Conservation (phyloP, 2,113 vertebrate species). For the Axis porcinus region DNA sequence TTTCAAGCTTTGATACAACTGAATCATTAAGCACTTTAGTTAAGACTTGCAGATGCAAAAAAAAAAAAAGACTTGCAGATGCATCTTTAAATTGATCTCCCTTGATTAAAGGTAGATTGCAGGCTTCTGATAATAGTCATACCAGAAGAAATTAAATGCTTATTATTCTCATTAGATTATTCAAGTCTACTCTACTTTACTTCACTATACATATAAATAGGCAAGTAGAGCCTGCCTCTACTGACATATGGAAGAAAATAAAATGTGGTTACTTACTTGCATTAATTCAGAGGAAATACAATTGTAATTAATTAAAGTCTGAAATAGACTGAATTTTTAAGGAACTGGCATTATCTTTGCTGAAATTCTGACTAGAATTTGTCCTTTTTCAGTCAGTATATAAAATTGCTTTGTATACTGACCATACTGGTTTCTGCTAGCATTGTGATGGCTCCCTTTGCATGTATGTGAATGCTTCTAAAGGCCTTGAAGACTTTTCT, state of each 20-base stretch:
- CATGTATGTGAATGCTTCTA: background rate
- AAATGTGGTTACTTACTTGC: background rate
- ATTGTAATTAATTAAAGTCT: slow-evolving; percentile 34
- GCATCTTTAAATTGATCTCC: slow-evolving; percentile 51
- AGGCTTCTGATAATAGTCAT: slow-evolving; percentile 34
- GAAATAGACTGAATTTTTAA: slow-evolving; percentile 21
- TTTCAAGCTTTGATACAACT: slow-evolving; percentile 68
- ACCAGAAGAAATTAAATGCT: slow-evolving; percentile 42
- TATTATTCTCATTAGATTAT: slow-evolving; percentile 50
- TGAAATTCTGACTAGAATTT: background rate
- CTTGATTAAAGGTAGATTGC: slow-evolving; percentile 60
- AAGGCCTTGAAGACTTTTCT: slow-evolving; percentile 1
- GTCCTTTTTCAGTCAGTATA: background rate
- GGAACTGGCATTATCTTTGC: slow-evolving; percentile 13
- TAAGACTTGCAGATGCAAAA: slow-evolving; percentile 53
- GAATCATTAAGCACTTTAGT: slow-evolving; percentile 61
- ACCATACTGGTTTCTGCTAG: background rate
- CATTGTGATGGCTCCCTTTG: background rate
- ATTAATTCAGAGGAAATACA: slow-evolving; percentile 11
- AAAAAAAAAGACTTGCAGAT: slow-evolving; percentile 36
- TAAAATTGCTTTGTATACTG: background rate
- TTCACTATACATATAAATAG: background rate
- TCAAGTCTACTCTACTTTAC: background rate
- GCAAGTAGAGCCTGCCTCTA: background rate
- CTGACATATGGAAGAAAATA: background rate